Base-by-base conservation (phyloP, 2,797 vertebrate genomes). In the Pampus argenteus region DNA sequence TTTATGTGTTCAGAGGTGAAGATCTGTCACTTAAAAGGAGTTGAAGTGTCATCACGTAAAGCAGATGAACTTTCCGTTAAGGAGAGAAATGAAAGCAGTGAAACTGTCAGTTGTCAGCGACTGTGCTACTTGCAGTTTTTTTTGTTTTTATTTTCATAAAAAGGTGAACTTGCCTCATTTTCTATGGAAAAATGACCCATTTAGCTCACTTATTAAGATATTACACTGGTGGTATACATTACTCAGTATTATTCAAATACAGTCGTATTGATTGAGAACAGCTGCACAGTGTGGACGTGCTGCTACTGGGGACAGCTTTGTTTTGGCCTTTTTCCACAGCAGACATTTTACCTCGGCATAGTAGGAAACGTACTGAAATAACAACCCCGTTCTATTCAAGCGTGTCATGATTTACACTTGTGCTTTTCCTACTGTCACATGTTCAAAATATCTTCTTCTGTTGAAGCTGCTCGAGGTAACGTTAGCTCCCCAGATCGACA, bases 281-380 rank as follows among this genome's bases (percentile, higher is more conserved):
- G 60, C 23, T 42, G 23, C 51, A 51, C 67, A 34, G 0, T 48
- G 54, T 71, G 76, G 34, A 11, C 34, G 34, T 13, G 59, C 69
- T 59, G 81, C 55, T 69, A 9, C 22, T 2, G 29, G 45, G 61
- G 64, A 66, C 67, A 73, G 60, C 67, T 65, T 18, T 63, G n/a
- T 5, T 4, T 34, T 9, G 34, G 22, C 56, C 51, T 45, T 61
- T 47, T 74, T 40, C 40, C 40, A 44, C 31, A 56, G 66, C 8
- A 48, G 20, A 55, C 73, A 8, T 50, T 75, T 51, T 56, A 31
- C 69, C 51, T 58, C 13, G 34, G 10, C 71, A 65, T 44, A 18
- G 34, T 18, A 14, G 17, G 38, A 58, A 62, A 76, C 29, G 20
- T 36, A 36, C 34, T 36, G n/a, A n/a, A 36, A 36, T 36, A 11